Conservation (phyloP, 2,113 vertebrate species). For the Albula glossodonta region DNA sequence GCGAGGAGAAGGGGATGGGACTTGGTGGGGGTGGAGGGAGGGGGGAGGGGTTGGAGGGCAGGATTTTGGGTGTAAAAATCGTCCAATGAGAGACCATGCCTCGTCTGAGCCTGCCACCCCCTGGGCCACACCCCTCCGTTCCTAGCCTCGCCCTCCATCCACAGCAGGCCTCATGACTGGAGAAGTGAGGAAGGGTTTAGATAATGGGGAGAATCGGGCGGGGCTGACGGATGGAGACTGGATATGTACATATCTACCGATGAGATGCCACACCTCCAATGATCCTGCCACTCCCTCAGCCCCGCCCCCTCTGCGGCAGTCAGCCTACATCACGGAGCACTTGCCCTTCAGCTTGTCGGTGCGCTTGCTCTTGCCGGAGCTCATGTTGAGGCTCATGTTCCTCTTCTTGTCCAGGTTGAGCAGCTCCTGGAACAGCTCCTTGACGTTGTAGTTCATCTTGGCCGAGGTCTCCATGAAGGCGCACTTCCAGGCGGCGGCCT, state of each 20-base stretch:
- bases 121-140: not conserved
- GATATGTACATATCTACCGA: too few relatives aligned
- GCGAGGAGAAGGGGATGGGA: not conserved
- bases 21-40: not conserved
- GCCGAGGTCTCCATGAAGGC: constrained; percentile 98
- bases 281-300: not conserved
- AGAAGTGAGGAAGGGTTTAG: too few relatives aligned
- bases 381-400: constrained; percentile 91
- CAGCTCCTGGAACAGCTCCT: constrained; percentile 97
- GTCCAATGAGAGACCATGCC: not conserved
- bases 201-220: too few relatives aligned
- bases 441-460: constrained; percentile 98
- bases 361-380: constrained; percentile 86
- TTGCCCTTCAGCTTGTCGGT: constrained; percentile 95
- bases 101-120: not conserved
- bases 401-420: constrained; percentile 94
- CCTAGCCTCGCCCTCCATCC: not conserved
- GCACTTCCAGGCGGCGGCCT: constrained; percentile 93
- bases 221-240: too few relatives aligned
- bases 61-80: not conserved
- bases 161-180: too few relatives aligned
- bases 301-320: constrained; percentile 14
- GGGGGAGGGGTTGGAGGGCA: not conserved
- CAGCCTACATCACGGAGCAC: constrained; percentile 85
- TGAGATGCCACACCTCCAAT: not conserved